Evolutionary conservation across 2,113 vertebrate species (phyloP), one percentile per base, ranked within the genome.

Genomic region (Rutilus rutilus): DNA sequence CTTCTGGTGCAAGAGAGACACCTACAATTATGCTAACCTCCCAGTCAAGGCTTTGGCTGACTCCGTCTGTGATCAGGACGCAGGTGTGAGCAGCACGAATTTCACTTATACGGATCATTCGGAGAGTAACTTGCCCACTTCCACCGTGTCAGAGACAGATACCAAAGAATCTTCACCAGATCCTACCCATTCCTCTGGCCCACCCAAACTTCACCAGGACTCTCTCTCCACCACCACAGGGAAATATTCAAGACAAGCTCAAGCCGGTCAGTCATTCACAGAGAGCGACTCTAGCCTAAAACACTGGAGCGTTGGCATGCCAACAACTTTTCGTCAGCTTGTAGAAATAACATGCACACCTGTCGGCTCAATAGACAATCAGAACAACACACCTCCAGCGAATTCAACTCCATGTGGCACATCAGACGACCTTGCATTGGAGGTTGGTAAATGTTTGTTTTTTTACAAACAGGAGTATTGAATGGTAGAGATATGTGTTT

Each of bases 21-120:
- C 71, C 30, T 78, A n/a, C 50, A 79, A 17, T 62, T 17, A 3
- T 7, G 1, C 21, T 1, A 50, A 75, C 52, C 64, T 78, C 39
- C 83, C 88, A 21, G 88, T 92, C 27, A 91, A 89, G 45, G 91
- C 90, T 1, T 60, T 82, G 19, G 89, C 91, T 50, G 91, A 92
- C 81, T 92, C 90, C 3, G 83, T 88, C n/a, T 90, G 87, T 74
- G 90, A 92, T 9, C 67, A 62, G 25, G 79, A 79, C 2, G 5
- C 25, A 6, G 50, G 36, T 74, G 76, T 79, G 47, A 78, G 54
- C 50, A 75, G 79, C 69, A 80, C 85, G 6, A 23, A 62, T 33
- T 85, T 54, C n/a, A 77, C 88, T 27, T 47, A 62, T 79, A 25
- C 42, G 0, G 80, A 79, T 1, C 50, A 81, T 8, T 8, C 59